phyloP scores from a whole-genome alignment of 2,797 vertebrate species.

The Margarornis squamiger region DNA sequence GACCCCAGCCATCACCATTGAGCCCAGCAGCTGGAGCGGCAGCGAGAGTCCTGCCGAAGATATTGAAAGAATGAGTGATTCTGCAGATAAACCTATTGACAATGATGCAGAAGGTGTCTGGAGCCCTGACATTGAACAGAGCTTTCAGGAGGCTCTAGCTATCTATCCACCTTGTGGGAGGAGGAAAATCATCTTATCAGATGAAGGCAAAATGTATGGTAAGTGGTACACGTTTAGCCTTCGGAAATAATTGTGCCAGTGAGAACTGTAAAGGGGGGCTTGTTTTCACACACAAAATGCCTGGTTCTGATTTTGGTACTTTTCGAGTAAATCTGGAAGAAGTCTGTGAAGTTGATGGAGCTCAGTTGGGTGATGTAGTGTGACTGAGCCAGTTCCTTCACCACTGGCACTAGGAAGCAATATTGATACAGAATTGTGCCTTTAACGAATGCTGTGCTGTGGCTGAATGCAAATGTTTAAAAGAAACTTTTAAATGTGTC shows the following conservation, averaged over 20 bases:
- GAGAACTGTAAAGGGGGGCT: neutral
- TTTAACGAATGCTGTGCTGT: neutral
- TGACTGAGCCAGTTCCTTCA: neutral
- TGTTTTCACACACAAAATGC: neutral
- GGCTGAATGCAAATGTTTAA: neutral
- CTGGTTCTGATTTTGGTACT: neutral
- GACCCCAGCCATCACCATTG: conserved; percentile 91
- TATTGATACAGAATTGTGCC: neutral
- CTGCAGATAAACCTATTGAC: conserved; percentile 96
- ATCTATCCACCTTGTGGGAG: conserved; percentile 98
- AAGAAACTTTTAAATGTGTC: neutral
- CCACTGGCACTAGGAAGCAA: neutral
- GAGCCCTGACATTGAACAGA: conserved; percentile 99
- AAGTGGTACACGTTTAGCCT: conserved; percentile 74
- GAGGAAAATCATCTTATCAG: conserved; percentile 99
- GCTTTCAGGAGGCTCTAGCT: conserved; percentile 98
- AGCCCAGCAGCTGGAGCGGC: conserved; percentile 99
- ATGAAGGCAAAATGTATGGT: conserved; percentile 99
- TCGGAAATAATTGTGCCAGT: neutral
- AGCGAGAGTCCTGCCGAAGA: conserved; percentile 99
- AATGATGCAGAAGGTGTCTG: conserved; percentile 98
- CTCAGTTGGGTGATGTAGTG: neutral
- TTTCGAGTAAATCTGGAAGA: neutral
- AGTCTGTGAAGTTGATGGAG: neutral
- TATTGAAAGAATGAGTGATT: conserved; percentile 98